Evolutionary conservation across 2,888 invertebrate genomes (phyloP).

Genomic region (Notocelia uddmanniana): DNA sequence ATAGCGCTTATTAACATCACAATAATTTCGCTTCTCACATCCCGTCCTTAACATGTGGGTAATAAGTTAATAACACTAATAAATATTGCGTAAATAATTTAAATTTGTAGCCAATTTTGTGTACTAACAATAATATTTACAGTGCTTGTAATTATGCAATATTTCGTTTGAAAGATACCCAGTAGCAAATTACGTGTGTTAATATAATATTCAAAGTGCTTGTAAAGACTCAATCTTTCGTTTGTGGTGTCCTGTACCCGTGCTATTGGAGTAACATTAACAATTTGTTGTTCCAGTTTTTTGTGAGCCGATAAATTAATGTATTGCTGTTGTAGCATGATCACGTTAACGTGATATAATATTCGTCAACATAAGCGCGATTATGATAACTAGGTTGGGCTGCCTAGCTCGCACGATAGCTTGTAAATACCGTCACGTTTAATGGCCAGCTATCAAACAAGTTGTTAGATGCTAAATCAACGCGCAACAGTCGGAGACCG

Average conservation of each 20-base stretch:
- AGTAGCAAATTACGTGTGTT: background rate
- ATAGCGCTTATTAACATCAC: constrained; percentile 21
- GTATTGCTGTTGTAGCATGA: no score
- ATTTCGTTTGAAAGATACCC: background rate
- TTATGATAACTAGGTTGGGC: no score
- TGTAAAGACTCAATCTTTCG: background rate
- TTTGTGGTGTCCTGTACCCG: background rate
- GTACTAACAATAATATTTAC: background rate
- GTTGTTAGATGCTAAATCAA: background rate
- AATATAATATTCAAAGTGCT: background rate
- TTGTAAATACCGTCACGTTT: no score
- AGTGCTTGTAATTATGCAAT: background rate
- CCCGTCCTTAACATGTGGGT: constrained; percentile 4
- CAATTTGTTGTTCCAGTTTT: background rate
- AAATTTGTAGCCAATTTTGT: background rate
- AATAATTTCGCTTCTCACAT: constrained; percentile 18
- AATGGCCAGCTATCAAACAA: background rate
- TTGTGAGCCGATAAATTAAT: background rate
- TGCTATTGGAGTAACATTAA: background rate
- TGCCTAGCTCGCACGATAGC: no score
- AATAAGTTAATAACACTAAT: background rate
- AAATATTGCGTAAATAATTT: background rate
- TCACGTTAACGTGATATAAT: no score
- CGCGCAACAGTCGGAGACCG: background rate
- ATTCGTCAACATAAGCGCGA: no score